Evolutionary conservation across 2,113 vertebrate species (phyloP), one percentile per base, ranked within the genome.

Genomic region (Chrysochloris asiatica): DNA sequence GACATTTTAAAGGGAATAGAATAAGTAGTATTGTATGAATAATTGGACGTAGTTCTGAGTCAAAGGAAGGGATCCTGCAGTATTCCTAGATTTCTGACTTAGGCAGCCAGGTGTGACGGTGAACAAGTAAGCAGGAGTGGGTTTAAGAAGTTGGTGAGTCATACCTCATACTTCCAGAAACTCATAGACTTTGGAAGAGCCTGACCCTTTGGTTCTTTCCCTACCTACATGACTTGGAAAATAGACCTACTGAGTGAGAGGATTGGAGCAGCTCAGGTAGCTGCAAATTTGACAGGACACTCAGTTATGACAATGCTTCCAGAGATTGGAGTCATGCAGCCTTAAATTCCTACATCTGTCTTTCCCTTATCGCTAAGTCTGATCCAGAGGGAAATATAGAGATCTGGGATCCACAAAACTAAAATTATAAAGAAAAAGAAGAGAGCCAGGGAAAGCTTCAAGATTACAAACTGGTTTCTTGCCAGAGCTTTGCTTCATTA

Each of bases 351-450:
- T 56, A 36, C 8, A 4, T 59, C 24, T 17, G 16, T 47, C 30
- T 79, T 89, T 82, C 45, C 33, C 41, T 75, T 52, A 56, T 41
- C 76, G 75, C 36, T 80, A 77, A 85, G 26, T n/a, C 30, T 75
- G 33, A 12, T 88, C n/a, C 45, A 81, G 78, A 80, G 84, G 41
- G 82, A 83, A 92, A 65, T 24, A 45, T 73, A 63, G 73, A 71
- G 45, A 84, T 43, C 71, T 80, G 86, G 79, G 59, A 77, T 79
- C 65, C 52, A 67, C 56, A 92, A 80, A 77, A 33, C 73, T 78
- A 89, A 90, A 89, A 73, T 88, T 87, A 79, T 71, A 71, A 93
- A 92, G 88, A 81, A 76, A 87, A 84, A 86, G 52, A 79, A 83
- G 52, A 93, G 79, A 89, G 88, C 50, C 63, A 47, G 54, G 63